Conservation (phyloP, 2,797 vertebrate species). For the Coranthus polyacanthus region DNA sequence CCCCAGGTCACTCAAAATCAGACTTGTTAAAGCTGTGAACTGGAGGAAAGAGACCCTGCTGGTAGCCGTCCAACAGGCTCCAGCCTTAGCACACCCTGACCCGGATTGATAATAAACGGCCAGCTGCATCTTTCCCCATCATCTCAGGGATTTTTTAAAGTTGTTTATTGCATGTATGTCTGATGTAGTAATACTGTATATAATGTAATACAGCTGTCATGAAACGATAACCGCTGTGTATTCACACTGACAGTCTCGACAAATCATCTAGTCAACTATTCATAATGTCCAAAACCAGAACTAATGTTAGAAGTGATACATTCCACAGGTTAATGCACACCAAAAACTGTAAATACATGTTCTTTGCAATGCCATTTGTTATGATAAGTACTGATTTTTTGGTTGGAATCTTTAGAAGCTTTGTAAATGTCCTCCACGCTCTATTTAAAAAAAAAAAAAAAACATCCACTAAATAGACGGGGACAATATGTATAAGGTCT, state of each 20-base stretch:
- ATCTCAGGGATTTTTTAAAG: slow-evolving; percentile 41
- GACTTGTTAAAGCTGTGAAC: slow-evolving; percentile 83
- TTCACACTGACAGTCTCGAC: no score
- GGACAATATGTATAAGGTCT: no score
- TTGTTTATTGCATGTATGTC: slow-evolving; percentile 7
- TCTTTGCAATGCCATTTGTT: no score
- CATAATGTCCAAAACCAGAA: slow-evolving; percentile 7
- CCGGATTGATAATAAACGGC: slow-evolving; percentile 58
- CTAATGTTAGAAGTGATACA: not conserved
- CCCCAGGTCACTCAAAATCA: slow-evolving; percentile 85
- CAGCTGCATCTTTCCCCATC: slow-evolving; percentile 26
- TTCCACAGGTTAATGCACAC: not conserved
- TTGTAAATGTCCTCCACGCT: no score
- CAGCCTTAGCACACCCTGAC: slow-evolving; percentile 52
- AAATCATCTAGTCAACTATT: no score
- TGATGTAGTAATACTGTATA: slow-evolving; percentile 10
- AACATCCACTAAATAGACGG: no score
- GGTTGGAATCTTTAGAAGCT: no score
- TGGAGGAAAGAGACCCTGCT: slow-evolving; percentile 64
- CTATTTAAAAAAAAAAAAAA: no score
- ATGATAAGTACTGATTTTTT: no score
- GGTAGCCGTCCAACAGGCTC: slow-evolving; percentile 56
- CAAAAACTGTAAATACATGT: not conserved
- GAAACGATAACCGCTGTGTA: no score
- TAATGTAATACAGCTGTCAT: no score